Evolutionary conservation across 2,113 vertebrate species (phyloP).

Genomic region (Crocuta crocuta): DNA sequence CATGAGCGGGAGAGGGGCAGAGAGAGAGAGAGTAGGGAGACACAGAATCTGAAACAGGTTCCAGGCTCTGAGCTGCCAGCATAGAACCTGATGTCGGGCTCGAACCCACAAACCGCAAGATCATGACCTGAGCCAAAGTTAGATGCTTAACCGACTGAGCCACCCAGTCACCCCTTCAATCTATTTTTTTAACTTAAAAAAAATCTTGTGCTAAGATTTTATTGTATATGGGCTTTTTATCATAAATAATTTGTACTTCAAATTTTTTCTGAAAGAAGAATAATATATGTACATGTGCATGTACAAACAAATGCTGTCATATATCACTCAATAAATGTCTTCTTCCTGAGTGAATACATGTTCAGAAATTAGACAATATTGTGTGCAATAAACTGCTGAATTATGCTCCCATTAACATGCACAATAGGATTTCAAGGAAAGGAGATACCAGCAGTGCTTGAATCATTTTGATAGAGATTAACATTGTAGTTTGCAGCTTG

Average conservation of each 20-base stretch:
- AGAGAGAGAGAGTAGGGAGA: no score
- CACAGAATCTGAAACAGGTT: no score
- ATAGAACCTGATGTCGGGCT: no score
- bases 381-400: not conserved
- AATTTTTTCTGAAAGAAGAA: conserved; percentile 6
- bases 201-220: not conserved
- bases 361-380: not conserved
- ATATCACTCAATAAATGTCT: not conserved
- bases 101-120: no score
- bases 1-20: no score
- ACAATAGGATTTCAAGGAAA: not conserved
- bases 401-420: not conserved
- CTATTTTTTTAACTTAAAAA: not conserved
- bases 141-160: no score
- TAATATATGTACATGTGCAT: not conserved
- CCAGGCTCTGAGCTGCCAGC: no score
- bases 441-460: not conserved
- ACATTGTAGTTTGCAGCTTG: not conserved
- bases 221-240: conserved; percentile 13
- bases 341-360: not conserved
- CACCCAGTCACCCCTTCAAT: no score
- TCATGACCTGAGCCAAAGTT: no score
- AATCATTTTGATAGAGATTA: not conserved
- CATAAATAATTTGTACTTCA: not conserved
- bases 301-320: not conserved